Evolutionary conservation across 2,888 invertebrate genomes (phyloP).

Genomic region (Blomia tropicalis): DNA sequence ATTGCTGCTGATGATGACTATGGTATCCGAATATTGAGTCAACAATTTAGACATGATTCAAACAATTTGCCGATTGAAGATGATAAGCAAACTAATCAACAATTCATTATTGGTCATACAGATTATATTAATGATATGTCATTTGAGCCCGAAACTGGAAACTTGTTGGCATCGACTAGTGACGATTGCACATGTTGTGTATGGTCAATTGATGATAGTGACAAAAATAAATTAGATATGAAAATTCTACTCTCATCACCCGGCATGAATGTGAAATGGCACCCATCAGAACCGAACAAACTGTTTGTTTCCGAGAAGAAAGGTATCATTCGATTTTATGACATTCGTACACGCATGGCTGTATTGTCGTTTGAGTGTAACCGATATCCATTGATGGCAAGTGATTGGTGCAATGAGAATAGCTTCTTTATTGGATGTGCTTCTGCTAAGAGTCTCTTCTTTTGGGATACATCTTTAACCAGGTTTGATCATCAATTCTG

Average conservation of each 20-base stretch:
- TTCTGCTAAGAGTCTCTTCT: slow-evolving; percentile 48
- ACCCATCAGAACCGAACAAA: slow-evolving; percentile 51
- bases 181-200: slow-evolving; percentile 58
- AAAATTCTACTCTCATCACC: slow-evolving; percentile 51
- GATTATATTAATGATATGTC: slow-evolving; percentile 52
- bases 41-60: neutral
- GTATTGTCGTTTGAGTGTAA: slow-evolving; percentile 36
- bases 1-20: slow-evolving; percentile 18
- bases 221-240: slow-evolving; percentile 39
- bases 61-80: no score
- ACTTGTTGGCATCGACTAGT: slow-evolving; percentile 53
- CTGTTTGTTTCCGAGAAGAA: slow-evolving; percentile 57
- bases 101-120: slow-evolving; percentile 41
- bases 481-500: slow-evolving; percentile 41
- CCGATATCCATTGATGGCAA: slow-evolving; percentile 49
- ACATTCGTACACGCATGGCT: slow-evolving; percentile 47
- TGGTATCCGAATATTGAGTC: slow-evolving; percentile 10
- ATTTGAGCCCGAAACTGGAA: slow-evolving; percentile 50
- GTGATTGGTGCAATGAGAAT: slow-evolving; percentile 54
- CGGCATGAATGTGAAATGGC: slow-evolving; percentile 46
- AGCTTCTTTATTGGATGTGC: slow-evolving; percentile 46
- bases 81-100: neutral
- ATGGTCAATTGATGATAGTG: slow-evolving; percentile 39
- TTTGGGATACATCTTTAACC: slow-evolving; percentile 52
- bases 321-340: slow-evolving; percentile 56